phyloP scores from a whole-genome alignment of 2,888 invertebrate genomes.

The Rhamnusium bicolor region DNA sequence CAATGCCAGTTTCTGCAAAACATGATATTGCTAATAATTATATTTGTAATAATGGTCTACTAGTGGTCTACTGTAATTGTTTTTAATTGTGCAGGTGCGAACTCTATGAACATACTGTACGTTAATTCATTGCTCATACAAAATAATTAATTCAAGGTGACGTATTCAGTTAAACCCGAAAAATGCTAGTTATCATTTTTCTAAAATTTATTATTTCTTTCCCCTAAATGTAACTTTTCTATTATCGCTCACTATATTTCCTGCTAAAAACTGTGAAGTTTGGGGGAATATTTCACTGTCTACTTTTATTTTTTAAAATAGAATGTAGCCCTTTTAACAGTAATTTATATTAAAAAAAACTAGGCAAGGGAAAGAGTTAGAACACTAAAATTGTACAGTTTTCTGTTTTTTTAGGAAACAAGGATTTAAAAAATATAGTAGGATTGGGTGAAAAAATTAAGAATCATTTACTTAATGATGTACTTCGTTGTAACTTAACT shows the following conservation, averaged over 20 bases:
- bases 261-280: neutral
- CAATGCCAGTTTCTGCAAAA: too few species aligned
- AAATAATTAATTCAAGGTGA: too few species aligned
- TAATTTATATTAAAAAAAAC: neutral
- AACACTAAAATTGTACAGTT: slow-evolving; percentile 1
- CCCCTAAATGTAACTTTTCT: neutral
- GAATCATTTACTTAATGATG: neutral
- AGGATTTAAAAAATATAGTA: slow-evolving; percentile 11
- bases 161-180: too few species aligned
- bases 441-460: slow-evolving; percentile 1
- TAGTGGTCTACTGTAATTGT: too few species aligned
- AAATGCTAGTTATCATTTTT: too few species aligned
- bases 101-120: too few species aligned
- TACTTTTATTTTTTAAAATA: neutral
- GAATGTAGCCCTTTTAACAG: neutral
- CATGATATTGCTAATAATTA: too few species aligned
- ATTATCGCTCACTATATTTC: neutral
- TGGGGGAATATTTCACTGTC: neutral
- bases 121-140: too few species aligned
- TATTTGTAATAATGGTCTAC: too few species aligned
- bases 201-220: too few species aligned
- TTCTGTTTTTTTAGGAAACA: neutral
- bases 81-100: too few species aligned
- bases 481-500: neutral
- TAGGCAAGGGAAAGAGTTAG: slow-evolving; percentile 1